These are phyloP conservation scores for Ceratina australensis DNA, from an alignment of 1,140 invertebrate genomes.

Conservation along the genomic window DNA sequence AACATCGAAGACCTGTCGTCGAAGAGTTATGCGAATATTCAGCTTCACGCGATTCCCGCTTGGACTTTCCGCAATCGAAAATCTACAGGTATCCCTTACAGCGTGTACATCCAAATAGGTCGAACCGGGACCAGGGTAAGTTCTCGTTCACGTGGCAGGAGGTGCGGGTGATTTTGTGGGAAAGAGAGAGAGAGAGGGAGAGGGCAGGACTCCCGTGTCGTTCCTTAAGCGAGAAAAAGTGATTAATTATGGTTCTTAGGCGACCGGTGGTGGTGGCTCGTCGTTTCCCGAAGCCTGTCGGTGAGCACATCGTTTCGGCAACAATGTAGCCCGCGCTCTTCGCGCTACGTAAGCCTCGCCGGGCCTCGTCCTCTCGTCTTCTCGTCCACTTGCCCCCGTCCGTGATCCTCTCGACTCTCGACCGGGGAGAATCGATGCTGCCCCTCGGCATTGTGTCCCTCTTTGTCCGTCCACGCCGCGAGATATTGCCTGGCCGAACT, in stretches of 20 bases:
- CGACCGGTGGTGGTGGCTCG: slow-evolving; percentile 61
- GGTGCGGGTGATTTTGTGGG: no score
- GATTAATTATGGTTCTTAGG: slow-evolving; percentile 75
- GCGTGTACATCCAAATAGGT: no score
- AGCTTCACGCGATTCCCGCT: no score
- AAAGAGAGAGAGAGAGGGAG: no score
- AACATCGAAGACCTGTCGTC: neutral
- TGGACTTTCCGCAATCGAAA: no score
- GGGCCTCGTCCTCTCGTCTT: slow-evolving; percentile 24
- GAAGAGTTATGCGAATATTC: no score
- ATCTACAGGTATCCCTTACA: no score
- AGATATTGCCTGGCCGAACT: slow-evolving; percentile 71
- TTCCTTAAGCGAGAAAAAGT: slow-evolving; percentile 67
- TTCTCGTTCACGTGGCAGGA: neutral
- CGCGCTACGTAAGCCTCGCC: slow-evolving; percentile 56
- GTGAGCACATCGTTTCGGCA: slow-evolving; percentile 66
- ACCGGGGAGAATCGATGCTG: slow-evolving; percentile 76
- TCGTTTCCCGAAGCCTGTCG: slow-evolving; percentile 69
- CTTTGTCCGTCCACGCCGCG: slow-evolving; percentile 71
- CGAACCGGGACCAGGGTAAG: neutral
- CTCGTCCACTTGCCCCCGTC: slow-evolving; percentile 42
- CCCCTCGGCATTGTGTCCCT: slow-evolving; percentile 73
- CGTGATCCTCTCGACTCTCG: slow-evolving; percentile 69
- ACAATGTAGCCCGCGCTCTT: slow-evolving; percentile 63
- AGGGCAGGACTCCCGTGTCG: slow-evolving; percentile 15